These are phyloP conservation scores for Dyspetes luteomarginatus DNA, from an alignment of 2,888 invertebrate genomes.

Conservation along the genomic window DNA sequence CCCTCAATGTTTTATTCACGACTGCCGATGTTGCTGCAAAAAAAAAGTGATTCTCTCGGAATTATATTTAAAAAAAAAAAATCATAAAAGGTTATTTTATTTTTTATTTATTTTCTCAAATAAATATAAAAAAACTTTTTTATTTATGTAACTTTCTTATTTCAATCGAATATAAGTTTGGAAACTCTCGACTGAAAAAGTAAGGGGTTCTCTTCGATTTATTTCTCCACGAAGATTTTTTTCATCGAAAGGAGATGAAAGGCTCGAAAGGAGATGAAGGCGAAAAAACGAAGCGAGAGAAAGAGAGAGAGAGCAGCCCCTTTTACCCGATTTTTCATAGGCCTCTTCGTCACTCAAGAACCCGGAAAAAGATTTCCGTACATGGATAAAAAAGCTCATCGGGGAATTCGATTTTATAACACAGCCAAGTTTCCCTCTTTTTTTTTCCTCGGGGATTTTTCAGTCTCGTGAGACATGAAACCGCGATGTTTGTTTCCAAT, in stretches of 20 bases:
- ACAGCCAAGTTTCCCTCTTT: neutral
- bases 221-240: neutral
- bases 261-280: neutral
- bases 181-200: neutral
- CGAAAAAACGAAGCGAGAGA: constrained; percentile 12
- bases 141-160: too few relatives aligned
- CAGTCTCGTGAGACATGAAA: constrained; percentile 10
- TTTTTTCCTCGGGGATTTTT: constrained; percentile 37
- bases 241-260: neutral
- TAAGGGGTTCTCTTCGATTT: neutral
- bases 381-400: constrained; percentile 14
- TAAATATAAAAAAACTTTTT: too few relatives aligned
- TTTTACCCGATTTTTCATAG: constrained; percentile 17
- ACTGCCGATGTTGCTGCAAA: too few relatives aligned
- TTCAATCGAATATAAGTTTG: neutral
- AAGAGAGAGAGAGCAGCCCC: constrained; percentile 46
- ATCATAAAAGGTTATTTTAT: too few relatives aligned
- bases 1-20: neutral
- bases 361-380: constrained; percentile 11
- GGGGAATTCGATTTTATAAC: constrained; percentile 50
- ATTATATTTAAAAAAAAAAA: too few relatives aligned
- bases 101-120: too few relatives aligned
- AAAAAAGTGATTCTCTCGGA: too few relatives aligned
- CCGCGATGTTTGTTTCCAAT: neutral
- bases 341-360: constrained; percentile 9